Conservation (phyloP, 2,888 invertebrate genomes). For the Diarsia mendica region DNA sequence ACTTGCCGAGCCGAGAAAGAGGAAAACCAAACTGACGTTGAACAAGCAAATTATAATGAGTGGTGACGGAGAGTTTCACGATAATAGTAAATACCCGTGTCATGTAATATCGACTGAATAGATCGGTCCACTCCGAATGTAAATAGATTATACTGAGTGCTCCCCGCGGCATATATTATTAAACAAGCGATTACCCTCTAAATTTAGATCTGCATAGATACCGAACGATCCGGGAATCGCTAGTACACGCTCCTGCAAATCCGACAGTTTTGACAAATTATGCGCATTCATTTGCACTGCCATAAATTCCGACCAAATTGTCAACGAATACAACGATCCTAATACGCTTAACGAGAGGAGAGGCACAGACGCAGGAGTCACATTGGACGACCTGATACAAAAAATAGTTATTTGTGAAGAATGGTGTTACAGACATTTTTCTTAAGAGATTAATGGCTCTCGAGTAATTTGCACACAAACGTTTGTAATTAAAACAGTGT, state of each 20-base stretch:
- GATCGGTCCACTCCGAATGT: conserved; percentile 70
- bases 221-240: conserved; percentile 74
- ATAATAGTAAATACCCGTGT: conserved; percentile 53
- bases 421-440: conserved; percentile 63
- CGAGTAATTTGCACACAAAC: conserved; percentile 70
- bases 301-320: conserved; percentile 65
- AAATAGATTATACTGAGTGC: conserved; percentile 75
- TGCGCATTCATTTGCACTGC: conserved; percentile 80
- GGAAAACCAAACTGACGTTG: conserved; percentile 37
- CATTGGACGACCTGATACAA: conserved; percentile 64
- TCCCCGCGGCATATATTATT: conserved; percentile 79
- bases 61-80: conserved; percentile 57
- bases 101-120: conserved; percentile 70
- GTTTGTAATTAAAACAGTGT: conserved; percentile 72
- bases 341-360: conserved; percentile 50
- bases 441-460: conserved; percentile 66
- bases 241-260: conserved; percentile 77
- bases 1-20: conserved; percentile 33
- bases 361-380: conserved; percentile 58
- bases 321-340: conserved; percentile 59
- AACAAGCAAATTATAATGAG: conserved; percentile 54
- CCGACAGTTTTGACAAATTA: conserved; percentile 81
- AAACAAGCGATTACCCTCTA: conserved; percentile 81
- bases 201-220: conserved; percentile 84
- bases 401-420: conserved; percentile 64